Evolutionary conservation across 2,113 vertebrate genomes (phyloP).

Genomic region (Bos javanicus): DNA sequence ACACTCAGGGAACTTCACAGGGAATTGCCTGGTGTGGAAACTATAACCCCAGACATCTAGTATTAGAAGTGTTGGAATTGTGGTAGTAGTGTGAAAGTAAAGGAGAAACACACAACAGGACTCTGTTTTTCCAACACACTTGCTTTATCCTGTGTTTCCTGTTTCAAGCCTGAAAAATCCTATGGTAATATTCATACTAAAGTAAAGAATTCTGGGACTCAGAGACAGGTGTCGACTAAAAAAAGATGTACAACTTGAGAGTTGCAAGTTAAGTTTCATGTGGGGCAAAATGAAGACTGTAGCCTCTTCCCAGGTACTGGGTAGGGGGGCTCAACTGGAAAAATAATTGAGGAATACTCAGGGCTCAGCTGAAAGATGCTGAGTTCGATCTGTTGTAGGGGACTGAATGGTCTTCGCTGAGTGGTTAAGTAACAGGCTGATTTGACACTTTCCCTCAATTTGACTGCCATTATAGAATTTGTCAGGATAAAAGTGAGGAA

Average conservation of each 20-base stretch:
- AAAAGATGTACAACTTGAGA: neutral
- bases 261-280: neutral
- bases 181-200: neutral
- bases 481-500: neutral
- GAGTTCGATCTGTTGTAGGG: neutral
- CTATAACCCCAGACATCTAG: neutral
- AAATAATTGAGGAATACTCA: neutral
- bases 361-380: neutral
- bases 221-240: neutral
- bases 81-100: neutral
- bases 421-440: neutral
- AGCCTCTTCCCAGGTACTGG: neutral
- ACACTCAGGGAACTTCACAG: neutral
- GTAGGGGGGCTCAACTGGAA: rapidly evolving
- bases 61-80: no score
- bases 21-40: neutral
- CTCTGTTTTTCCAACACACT: neutral
- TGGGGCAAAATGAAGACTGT: neutral
- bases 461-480: neutral
- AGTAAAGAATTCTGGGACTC: neutral
- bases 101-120: neutral
- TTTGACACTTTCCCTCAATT: neutral
- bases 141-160: neutral
- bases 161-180: neutral
- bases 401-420: neutral